Percentiles rank a stretch among this genome's conserved stretches.
Conservation (phyloP, 2,113 vertebrate genomes). For the Ia io region DNA sequence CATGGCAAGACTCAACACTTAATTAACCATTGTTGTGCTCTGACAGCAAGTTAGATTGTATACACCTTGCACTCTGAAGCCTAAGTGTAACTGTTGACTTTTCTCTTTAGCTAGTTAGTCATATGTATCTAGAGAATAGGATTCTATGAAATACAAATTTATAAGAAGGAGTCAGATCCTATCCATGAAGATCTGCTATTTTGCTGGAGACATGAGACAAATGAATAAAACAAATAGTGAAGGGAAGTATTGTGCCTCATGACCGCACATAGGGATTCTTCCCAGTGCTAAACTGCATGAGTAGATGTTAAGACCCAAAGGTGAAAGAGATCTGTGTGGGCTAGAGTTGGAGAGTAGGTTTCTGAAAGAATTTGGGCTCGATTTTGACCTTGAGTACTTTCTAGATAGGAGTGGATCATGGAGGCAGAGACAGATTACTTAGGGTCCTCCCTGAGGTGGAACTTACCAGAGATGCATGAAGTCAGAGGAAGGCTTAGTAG, state of each 20-base stretch:
- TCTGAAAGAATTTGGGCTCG: background rate
- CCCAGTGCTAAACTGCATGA: background rate
- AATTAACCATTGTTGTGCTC: slow-evolving; percentile 43
- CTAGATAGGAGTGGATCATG: background rate
- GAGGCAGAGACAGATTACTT: background rate
- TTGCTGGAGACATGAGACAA: background rate
- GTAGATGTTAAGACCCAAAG: background rate
- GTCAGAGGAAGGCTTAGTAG: background rate
- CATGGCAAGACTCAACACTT: slow-evolving; percentile 53
- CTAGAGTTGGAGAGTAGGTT: background rate
- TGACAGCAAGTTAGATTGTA: background rate
- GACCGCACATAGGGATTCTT: background rate
- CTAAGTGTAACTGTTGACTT: background rate
- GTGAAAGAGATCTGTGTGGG: background rate
- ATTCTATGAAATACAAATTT: background rate
- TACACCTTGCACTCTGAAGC: background rate
- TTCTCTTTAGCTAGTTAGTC: background rate
- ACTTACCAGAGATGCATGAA: background rate
- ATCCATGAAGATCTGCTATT: background rate
- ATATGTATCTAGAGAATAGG: background rate
- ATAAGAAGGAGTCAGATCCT: background rate
- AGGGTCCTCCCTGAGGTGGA: background rate
- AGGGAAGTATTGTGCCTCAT: background rate
- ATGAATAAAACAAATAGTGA: background rate
- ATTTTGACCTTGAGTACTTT: background rate